Percentiles rank a stretch among this genome's conserved stretches.
These are phyloP conservation scores for Muscicapa adusta DNA, from an alignment of 2,113 vertebrate species.

Conservation along the genomic window DNA sequence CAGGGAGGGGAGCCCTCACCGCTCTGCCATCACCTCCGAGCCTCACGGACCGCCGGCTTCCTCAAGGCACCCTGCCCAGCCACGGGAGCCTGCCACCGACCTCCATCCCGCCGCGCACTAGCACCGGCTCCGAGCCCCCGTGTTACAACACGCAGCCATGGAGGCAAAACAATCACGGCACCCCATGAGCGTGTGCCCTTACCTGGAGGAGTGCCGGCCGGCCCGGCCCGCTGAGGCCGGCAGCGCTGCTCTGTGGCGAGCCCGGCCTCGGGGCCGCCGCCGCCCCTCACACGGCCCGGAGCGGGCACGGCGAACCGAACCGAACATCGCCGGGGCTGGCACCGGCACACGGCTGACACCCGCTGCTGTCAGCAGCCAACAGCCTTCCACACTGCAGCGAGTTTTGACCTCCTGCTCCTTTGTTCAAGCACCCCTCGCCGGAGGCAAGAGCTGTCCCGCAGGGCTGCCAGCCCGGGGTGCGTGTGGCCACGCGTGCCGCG, in stretches of 20 bases:
- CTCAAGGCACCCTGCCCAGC: not conserved
- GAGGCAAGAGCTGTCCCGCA: not conserved
- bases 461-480: rapidly evolving
- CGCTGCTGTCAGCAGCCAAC: rapidly evolving
- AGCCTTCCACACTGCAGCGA: rapidly evolving
- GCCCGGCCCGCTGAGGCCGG: not conserved
- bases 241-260: rapidly evolving
- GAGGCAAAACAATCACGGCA: not conserved
- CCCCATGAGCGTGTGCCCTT: rapidly evolving
- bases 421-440: not conserved
- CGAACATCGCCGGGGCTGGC: not conserved
- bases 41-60: not conserved
- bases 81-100: rapidly evolving
- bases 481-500: rapidly evolving
- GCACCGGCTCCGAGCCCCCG: not conserved
- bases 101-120: rapidly evolving
- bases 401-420: not conserved
- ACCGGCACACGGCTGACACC: not conserved
- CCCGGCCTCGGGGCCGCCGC: rapidly evolving
- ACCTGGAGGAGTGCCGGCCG: rapidly evolving
- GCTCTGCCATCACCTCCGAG: not conserved
- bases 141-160: rapidly evolving
- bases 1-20: not conserved
- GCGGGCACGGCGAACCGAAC: not conserved
- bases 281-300: not conserved